A percentile compares a stretch with the other conserved stretches of the same genome.
Evolutionary conservation across 2,797 vertebrate species (phyloP).

Genomic region (Ceryle rudis): DNA sequence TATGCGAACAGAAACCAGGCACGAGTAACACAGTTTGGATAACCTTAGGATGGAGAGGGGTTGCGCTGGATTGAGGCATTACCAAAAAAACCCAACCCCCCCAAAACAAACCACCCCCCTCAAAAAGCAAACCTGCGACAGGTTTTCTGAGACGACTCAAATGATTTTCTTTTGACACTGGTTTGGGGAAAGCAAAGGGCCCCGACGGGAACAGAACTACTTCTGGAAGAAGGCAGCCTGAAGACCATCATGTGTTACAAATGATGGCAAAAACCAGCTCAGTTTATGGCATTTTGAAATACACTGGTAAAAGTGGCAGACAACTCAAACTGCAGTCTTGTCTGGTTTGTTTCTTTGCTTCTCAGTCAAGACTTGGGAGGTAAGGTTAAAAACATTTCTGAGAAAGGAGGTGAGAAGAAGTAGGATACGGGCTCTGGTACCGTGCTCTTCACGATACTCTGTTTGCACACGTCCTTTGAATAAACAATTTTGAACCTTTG

Average conservation of each 20-base stretch:
- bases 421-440: background rate
- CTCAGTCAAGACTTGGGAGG: background rate
- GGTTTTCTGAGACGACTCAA: background rate
- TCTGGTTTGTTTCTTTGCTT: background rate
- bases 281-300: background rate
- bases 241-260: background rate
- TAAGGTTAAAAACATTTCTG: background rate
- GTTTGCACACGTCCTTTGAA: background rate
- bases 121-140: background rate
- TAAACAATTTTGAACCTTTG: background rate
- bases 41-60: background rate
- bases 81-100: background rate
- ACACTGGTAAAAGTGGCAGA: background rate
- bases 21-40: background rate
- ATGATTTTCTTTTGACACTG: background rate
- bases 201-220: background rate
- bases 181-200: background rate
- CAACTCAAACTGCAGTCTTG: background rate
- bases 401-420: background rate
- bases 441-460: background rate
- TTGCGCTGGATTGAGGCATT: background rate
- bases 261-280: background rate
- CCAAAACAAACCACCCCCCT: background rate
- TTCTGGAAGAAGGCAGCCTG: background rate
- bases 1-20: background rate